phyloP scores from a whole-genome alignment of 2,113 vertebrate genomes.

The Bostrychus sinensis region DNA sequence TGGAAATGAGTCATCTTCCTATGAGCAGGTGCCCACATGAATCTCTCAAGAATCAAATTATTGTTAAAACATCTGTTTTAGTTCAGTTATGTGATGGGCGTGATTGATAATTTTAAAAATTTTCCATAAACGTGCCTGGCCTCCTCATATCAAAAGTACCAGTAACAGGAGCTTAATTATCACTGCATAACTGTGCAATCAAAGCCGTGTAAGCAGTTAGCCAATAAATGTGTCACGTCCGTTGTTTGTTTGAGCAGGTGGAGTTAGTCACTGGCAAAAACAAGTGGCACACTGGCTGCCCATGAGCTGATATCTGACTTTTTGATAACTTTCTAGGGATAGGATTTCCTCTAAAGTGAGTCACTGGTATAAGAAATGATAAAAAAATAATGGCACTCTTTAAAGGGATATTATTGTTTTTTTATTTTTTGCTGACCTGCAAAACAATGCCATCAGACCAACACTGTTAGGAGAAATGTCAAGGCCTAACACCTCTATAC shows the following conservation, averaged over 20 bases:
- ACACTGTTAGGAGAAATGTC: not conserved
- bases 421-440: not conserved
- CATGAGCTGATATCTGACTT: not conserved
- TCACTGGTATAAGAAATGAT: slow-evolving; percentile 5
- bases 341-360: slow-evolving; percentile 38
- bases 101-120: not conserved
- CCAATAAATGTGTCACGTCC: slow-evolving; percentile 28
- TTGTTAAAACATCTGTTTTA: not conserved
- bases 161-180: too few species aligned
- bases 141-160: not conserved
- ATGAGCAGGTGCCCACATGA: not conserved
- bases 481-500: slow-evolving; percentile 20
- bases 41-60: not conserved
- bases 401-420: too few species aligned
- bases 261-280: slow-evolving; percentile 22
- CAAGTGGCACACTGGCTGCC: not conserved
- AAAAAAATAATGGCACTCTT: too few species aligned
- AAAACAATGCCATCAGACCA: slow-evolving; percentile 1
- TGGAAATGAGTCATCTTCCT: not conserved
- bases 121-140: not conserved
- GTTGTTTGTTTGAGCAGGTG: slow-evolving; percentile 40
- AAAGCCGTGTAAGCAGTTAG: too few species aligned
- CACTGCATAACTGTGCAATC: slow-evolving; percentile 31
- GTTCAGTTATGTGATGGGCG: not conserved
- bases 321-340: slow-evolving; percentile 6